A percentile compares a stretch with the other conserved stretches of the same genome.
Conservation (phyloP, 2,113 vertebrate genomes). For the Lophochroa leadbeateri region DNA sequence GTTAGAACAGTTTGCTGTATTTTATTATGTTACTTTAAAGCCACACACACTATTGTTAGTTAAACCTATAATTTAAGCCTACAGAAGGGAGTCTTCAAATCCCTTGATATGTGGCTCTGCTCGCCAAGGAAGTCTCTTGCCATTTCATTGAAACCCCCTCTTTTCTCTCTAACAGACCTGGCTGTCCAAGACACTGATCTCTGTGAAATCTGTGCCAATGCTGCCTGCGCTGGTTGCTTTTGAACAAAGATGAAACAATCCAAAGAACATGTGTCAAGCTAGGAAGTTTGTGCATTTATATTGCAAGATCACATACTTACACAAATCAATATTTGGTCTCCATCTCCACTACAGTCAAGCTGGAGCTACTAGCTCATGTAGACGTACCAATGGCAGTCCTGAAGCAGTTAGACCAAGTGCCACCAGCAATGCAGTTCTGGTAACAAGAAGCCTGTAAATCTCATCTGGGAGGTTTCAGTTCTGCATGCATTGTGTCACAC, state of each 20-base stretch:
- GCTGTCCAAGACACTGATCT: slow-evolving; percentile 43
- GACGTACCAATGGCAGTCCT: not conserved
- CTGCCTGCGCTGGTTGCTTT: slow-evolving; percentile 77
- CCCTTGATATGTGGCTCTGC: not conserved
- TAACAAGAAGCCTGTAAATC: not conserved
- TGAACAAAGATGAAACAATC: not conserved
- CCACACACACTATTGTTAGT: not conserved
- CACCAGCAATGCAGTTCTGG: not conserved
- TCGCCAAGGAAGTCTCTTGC: not conserved
- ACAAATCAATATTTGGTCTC: not conserved
- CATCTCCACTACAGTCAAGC: not conserved
- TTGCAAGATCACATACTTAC: not conserved
- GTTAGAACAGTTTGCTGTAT: not conserved
- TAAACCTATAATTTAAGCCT: not conserved
- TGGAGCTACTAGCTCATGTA: not conserved
- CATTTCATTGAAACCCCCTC: not conserved
- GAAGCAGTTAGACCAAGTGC: not conserved
- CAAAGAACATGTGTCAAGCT: not conserved
- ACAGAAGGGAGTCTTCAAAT: not conserved
- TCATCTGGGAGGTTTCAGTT: not conserved
- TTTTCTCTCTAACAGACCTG: slow-evolving; percentile 13
- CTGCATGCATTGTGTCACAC: not conserved
- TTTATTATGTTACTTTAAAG: not conserved
- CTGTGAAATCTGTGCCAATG: slow-evolving; percentile 83
- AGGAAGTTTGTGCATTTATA: not conserved